These are phyloP conservation scores for Oryzias curvinotus DNA, from an alignment of 2,113 vertebrate genomes.

Conservation along the genomic window DNA sequence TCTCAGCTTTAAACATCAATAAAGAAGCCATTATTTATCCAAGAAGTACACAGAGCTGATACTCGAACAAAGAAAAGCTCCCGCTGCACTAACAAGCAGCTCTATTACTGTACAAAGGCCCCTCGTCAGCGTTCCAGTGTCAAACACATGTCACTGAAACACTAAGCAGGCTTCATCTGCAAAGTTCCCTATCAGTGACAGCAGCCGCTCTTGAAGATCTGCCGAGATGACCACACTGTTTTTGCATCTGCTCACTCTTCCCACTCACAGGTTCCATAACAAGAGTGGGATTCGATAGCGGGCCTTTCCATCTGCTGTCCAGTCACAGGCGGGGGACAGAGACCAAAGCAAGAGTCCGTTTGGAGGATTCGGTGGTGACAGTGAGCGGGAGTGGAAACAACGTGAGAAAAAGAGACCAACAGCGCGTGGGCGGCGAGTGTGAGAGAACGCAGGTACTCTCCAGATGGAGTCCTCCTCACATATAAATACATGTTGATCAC, in stretches of 20 bases:
- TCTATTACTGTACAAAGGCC: constrained; percentile 17
- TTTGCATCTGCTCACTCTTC: constrained; percentile 54
- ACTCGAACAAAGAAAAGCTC: constrained; percentile 5
- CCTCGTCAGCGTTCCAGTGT: constrained; percentile 21
- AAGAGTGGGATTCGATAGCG: constrained; percentile 49
- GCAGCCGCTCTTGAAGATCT: constrained; percentile 28
- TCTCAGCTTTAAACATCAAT: constrained; percentile 15
- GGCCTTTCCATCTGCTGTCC: constrained; percentile 29
- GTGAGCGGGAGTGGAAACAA: constrained; percentile 3
- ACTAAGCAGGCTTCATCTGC: constrained; percentile 46
- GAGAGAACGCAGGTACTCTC: constrained; percentile 39
- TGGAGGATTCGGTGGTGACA: neutral
- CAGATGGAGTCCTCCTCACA: constrained; percentile 24
- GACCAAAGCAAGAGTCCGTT: constrained; percentile 6
- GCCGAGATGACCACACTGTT: constrained; percentile 54
- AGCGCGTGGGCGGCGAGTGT: constrained; percentile 26
- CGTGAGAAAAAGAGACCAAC: constrained; percentile 24
- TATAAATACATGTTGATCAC: constrained; percentile 32
- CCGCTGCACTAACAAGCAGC: constrained; percentile 4
- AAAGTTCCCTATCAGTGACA: constrained; percentile 38
- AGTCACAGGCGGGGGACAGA: constrained; percentile 17
- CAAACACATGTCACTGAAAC: constrained; percentile 58
- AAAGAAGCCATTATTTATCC: constrained; percentile 7
- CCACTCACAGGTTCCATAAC: constrained; percentile 56
- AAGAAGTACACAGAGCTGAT: constrained; percentile 12